Base-by-base conservation (phyloP, 1,140 invertebrate genomes). In the Bombus terrestris region DNA sequence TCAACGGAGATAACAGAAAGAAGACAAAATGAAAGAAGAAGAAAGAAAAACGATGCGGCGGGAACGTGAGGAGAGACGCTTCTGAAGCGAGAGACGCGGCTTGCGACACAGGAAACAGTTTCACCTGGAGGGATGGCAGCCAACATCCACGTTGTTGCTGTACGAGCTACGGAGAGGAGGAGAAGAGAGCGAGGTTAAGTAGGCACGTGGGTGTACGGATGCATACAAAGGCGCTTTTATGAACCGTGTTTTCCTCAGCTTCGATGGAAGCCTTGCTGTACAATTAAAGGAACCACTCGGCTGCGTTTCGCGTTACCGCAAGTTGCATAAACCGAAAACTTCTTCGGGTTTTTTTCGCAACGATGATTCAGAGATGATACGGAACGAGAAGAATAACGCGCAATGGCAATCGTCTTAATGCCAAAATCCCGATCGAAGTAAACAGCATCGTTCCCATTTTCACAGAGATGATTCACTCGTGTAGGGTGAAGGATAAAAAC, bases 51-150 rank as follows among this genome's bases (percentile, higher is more conserved):
- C 83, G 88, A 84, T 18, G 68, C 64, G 78, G 82, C 74, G 82
- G 93, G 89, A 92, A 87, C 86, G 86, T 37, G 77, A 91, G 78
- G 91, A 79, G 89, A 90, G 25, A 53, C 47, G 47, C 47, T 53
- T 53, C 47, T 53, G 18, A 53, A 62, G 59, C 25, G 59, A 62
- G 75, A 93, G 88, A 92, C 90, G 92, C 83, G 88, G 86, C 91
- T 94, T 94, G 93, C 93, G 92, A 94, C 93, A 92, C 91, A 94
- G 93, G 91, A 92, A 93, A 92, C 92, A 85, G 91, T 92, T 93
- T 93, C 91, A 92, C 92, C 91, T 93, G 87, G 90, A 90, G 91
- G 89, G 84, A 90, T 85, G 89, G 47, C 53, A 83, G 83, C 66
- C 89, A 84, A 88, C 81, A 87, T 87, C 88, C 80, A 88, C 86